A percentile compares a stretch with the other conserved stretches of the same genome.
Evolutionary conservation across 2,113 vertebrate genomes (phyloP).

Genomic region (Regulus satrapa): DNA sequence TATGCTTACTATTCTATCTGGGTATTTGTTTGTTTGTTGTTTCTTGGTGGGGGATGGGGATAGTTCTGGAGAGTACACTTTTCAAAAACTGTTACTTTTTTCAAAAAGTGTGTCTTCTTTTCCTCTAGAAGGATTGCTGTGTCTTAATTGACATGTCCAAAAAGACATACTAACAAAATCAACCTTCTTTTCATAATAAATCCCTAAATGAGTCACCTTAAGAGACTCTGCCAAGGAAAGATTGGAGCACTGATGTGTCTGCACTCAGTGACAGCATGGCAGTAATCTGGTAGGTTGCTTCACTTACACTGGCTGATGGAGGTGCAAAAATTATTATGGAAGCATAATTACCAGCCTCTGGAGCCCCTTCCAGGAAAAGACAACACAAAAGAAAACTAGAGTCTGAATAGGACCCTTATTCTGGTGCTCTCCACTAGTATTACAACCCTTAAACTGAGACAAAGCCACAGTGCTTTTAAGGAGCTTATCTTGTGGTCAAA

Average conservation of each 20-base stretch:
- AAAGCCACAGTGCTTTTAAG: background rate
- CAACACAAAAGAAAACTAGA: background rate
- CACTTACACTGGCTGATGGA: background rate
- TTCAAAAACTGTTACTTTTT: background rate
- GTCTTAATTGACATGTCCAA: background rate
- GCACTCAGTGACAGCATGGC: too few species aligned
- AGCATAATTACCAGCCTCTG: background rate
- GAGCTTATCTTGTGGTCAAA: background rate
- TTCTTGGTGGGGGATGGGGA: too few species aligned
- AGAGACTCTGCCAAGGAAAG: background rate
- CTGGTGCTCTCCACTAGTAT: background rate
- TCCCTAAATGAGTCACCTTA: background rate
- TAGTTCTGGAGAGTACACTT: background rate
- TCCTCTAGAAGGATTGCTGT: background rate
- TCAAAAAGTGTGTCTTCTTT: background rate
- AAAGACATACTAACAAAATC: background rate
- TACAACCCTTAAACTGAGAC: background rate
- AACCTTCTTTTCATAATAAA: background rate
- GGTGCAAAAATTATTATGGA: background rate
- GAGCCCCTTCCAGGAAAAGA: background rate
- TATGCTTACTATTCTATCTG: background rate
- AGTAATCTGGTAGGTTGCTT: background rate
- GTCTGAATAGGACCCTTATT: background rate
- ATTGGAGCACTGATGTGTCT: fast-evolving
- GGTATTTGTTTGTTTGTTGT: fast-evolving